Evolutionary conservation across 2,113 vertebrate species (phyloP).

Genomic region (Nothobranchius kuhntae): DNA sequence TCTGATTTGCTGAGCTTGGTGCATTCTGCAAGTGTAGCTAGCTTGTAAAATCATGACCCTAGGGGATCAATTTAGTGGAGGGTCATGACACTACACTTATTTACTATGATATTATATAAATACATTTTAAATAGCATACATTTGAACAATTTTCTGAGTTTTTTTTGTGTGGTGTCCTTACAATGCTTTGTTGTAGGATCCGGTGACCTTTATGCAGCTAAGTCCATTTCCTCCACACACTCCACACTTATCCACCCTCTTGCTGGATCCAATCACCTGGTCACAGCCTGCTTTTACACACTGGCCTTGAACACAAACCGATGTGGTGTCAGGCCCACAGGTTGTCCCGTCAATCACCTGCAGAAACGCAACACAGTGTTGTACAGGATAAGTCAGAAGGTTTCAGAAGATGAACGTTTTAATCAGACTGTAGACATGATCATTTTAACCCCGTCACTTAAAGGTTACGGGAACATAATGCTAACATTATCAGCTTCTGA

Average conservation of each 20-base stretch:
- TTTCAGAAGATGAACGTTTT: background rate
- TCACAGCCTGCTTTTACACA: constrained; percentile 98
- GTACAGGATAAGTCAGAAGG: background rate
- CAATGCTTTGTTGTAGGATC: constrained; percentile 86
- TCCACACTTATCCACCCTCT: constrained; percentile 93
- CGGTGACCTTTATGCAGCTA: constrained; percentile 89
- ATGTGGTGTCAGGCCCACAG: constrained; percentile 92
- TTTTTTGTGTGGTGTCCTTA: constrained; percentile 13
- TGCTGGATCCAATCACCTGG: constrained; percentile 89
- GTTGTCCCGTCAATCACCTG: constrained; percentile 94
- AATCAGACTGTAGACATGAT: too few relatives aligned
- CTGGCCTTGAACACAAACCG: constrained; percentile 93
- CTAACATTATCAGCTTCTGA: too few relatives aligned
- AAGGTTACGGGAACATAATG: too few relatives aligned
- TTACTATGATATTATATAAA: too few relatives aligned
- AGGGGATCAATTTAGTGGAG: too few relatives aligned
- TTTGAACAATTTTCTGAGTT: too few relatives aligned
- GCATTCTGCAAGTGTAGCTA: too few relatives aligned
- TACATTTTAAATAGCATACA: too few relatives aligned
- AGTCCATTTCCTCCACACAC: constrained; percentile 89
- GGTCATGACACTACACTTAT: too few relatives aligned
- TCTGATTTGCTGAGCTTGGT: too few relatives aligned
- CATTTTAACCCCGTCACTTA: too few relatives aligned
- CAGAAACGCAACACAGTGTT: background rate
- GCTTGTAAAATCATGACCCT: too few relatives aligned